Evolutionary conservation across 2,113 vertebrate species (phyloP), one percentile per base, ranked within the genome.

Genomic region (Puffinus mauretanicus): DNA sequence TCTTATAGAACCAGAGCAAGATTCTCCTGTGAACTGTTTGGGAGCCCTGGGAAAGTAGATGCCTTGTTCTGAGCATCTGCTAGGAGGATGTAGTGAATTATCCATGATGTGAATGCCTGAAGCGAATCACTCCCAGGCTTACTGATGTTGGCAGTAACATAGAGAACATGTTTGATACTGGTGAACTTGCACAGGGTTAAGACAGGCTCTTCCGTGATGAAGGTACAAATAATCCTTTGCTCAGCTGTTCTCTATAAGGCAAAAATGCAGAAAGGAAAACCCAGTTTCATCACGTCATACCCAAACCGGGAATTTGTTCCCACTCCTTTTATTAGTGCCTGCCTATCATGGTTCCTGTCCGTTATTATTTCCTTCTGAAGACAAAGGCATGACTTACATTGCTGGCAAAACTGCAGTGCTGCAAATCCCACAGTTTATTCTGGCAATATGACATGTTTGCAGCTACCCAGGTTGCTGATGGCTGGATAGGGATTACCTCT

Each of bases 21-120:
- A 86, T 55, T 47, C 75, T 80, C 55, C 78, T 80, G 10, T 86
- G 70, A 90, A 71, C 46, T 52, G 20, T 52, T 54, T 0, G 4
- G 78, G 38, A 91, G 60, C 51, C 70, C 44, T 78, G 30, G 64
- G 64, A 94, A 83, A 97, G 79, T 32, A 67, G 60, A 40, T 60
- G 82, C 67, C 55, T 73, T 86, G 84, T 83, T 95, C 78, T 81
- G 60, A 87, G 84, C 51, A 47, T 88, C 72, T 93, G 66, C 78
- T 62, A 42, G 66, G 86, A 94, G 88, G 42, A 81, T 29, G 52
- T 4, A 52, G 87, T 78, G 82, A 93, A 62, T 87, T 87, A 77
- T 26, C 93, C 49, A 30, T 49, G 13, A 46, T 72, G 49, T 77
- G 73, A 86, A 94, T 49, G 75, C 52, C 66, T 66, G 51, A 72